These are phyloP conservation scores for Osedax frankpressi DNA, from an alignment of 2,888 invertebrate genomes.

Conservation along the genomic window DNA sequence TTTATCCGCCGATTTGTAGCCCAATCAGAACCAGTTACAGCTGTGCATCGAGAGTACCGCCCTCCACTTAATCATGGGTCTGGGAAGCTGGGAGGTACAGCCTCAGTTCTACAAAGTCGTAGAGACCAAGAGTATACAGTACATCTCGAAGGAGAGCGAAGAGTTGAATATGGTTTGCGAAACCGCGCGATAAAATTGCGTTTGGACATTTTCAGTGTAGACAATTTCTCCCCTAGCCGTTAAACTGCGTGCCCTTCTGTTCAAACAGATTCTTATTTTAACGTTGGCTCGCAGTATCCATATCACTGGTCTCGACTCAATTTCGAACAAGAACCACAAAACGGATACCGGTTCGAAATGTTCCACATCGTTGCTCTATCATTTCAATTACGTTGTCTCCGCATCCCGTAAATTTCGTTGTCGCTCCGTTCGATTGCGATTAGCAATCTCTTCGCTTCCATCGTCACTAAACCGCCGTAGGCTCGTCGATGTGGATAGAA, in stretches of 20 bases:
- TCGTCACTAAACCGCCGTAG: background rate
- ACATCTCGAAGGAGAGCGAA: slow-evolving; percentile 80
- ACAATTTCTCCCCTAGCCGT: too few relatives aligned
- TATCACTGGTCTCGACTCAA: slow-evolving; percentile 58
- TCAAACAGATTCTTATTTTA: slow-evolving; percentile 64
- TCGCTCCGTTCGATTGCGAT: background rate
- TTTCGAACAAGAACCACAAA: background rate
- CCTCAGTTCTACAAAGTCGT: slow-evolving; percentile 78
- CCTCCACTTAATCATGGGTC: slow-evolving; percentile 67
- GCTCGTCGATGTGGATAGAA: background rate
- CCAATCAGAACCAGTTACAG: slow-evolving; percentile 85
- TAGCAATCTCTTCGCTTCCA: too few relatives aligned
- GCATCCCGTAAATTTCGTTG: background rate
- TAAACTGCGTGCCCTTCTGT: too few relatives aligned
- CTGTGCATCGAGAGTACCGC: slow-evolving; percentile 81
- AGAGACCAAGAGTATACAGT: slow-evolving; percentile 69
- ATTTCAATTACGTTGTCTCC: background rate
- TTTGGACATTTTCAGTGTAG: too few relatives aligned
- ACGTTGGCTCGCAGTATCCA: slow-evolving; percentile 85
- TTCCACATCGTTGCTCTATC: background rate
- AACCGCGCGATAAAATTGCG: too few relatives aligned
- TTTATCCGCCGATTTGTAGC: slow-evolving; percentile 79
- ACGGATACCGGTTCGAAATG: background rate
- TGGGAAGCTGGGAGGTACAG: slow-evolving; percentile 87
- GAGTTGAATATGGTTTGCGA: slow-evolving; percentile 76